Evolutionary conservation across 37 sponge, comb jelly and placozoan species (phyloP).

Genomic region (Dysidea cf. avara): DNA sequence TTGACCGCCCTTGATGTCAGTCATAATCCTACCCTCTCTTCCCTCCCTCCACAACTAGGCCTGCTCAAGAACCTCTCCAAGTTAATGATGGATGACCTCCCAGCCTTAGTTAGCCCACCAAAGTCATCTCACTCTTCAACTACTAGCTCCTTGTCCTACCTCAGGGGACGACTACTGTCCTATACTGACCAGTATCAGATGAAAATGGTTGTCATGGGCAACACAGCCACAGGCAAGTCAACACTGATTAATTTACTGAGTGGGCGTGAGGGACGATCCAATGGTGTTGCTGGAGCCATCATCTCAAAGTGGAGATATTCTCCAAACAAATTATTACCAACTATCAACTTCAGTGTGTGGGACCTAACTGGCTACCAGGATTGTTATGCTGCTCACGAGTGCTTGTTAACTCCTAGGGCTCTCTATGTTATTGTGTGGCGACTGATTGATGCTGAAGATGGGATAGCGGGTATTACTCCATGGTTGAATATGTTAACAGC

Average conservation of each 20-base stretch:
- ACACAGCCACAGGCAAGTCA: conserved; percentile 77
- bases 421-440: conserved; percentile 87
- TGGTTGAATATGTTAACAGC: conserved; percentile 91
- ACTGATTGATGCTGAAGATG: conserved; percentile 66
- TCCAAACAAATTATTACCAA: conserved; percentile 36
- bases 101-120: conserved; percentile 79
- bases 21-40: conserved; percentile 65
- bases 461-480: conserved; percentile 71
- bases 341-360: conserved; percentile 89
- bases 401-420: conserved; percentile 86
- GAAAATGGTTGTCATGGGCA: conserved; percentile 91
- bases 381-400: conserved; percentile 95
- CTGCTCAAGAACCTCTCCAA: conserved; percentile 48
- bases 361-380: conserved; percentile 95
- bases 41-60: conserved; percentile 82
- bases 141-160: conserved; percentile 69
- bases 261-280: conserved; percentile 69
- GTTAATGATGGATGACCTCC: conserved; percentile 49
- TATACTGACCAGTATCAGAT: conserved; percentile 77
- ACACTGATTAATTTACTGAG: conserved; percentile 86
- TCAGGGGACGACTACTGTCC: conserved; percentile 75
- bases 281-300: conserved; percentile 91
- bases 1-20: conserved; percentile 61
- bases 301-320: conserved; percentile 77
- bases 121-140: conserved; percentile 45